Evolutionary conservation across 2,113 vertebrate genomes (phyloP).

Genomic region (Aythya baeri): DNA sequence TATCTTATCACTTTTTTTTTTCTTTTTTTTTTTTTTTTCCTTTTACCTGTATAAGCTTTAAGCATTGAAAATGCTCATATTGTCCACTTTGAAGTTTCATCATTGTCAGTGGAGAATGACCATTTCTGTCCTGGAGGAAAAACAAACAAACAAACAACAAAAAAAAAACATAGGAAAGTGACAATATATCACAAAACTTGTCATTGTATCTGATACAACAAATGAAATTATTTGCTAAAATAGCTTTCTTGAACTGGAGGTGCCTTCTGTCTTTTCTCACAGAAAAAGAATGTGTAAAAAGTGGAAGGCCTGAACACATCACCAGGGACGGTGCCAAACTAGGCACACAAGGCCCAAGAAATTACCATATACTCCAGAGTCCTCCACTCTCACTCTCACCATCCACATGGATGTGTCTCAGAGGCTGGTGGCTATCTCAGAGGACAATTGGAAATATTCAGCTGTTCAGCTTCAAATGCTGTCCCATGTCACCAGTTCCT

Average conservation of each 20-base stretch:
- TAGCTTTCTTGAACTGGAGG: neutral
- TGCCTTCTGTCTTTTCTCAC: neutral
- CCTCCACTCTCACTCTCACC: neutral
- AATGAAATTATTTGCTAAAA: neutral
- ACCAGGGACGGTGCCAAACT: neutral
- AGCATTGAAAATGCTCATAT: neutral
- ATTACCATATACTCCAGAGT: neutral
- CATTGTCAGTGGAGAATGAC: neutral
- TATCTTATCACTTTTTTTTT: neutral
- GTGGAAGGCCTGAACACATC: neutral
- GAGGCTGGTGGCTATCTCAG: neutral
- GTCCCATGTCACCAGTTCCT: neutral
- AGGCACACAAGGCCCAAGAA: neutral
- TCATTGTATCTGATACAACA: neutral
- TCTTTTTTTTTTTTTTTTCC: too few relatives aligned
- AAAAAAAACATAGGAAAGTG: neutral
- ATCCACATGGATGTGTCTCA: fast-evolving
- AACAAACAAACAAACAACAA: neutral
- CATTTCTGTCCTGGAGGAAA: neutral
- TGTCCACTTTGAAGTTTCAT: neutral
- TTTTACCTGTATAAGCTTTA: neutral
- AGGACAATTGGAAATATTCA: neutral
- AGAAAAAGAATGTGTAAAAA: neutral
- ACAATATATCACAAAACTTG: neutral
- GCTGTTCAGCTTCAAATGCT: neutral